A percentile compares a stretch with the other conserved stretches of the same genome.
Evolutionary conservation across 2,888 invertebrate genomes (phyloP).

Genomic region (Melinaea menophilus): DNA sequence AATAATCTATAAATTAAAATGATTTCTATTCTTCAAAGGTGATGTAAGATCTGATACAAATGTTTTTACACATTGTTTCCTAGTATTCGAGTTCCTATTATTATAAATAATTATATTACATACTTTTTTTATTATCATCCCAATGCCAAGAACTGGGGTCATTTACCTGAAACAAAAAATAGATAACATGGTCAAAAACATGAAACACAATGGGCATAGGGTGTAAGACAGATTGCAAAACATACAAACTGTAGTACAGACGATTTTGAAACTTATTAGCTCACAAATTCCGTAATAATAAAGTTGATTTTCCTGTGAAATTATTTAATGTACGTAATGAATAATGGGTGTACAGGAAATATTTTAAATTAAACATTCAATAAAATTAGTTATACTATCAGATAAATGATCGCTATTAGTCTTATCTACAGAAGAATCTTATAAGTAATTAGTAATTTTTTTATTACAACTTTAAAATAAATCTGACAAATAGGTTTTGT

Average conservation of each 20-base stretch:
- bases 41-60: too few species aligned
- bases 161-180: conserved; percentile 61
- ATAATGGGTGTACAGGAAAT: conserved; percentile 17
- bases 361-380: conserved; percentile 10
- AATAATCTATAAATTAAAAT: too few species aligned
- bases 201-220: conserved; percentile 35
- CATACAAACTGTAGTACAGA: conserved; percentile 7
- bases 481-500: too few species aligned
- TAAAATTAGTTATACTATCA: conserved; percentile 15
- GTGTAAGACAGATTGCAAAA: conserved; percentile 28
- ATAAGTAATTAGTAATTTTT: background rate
- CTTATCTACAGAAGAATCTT: conserved; percentile 2
- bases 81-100: too few species aligned
- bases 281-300: background rate
- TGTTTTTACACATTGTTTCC: too few species aligned
- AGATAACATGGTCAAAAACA: conserved; percentile 40
- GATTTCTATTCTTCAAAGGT: too few species aligned
- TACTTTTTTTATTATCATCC: conserved; percentile 22
- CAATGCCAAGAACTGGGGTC: conserved; percentile 46
- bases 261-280: conserved; percentile 7
- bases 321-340: conserved; percentile 4
- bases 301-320: background rate
- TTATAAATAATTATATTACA: conserved; percentile 11
- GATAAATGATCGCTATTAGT: conserved; percentile 13
- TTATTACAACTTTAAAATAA: too few species aligned